A percentile compares a stretch with the other conserved stretches of the same genome.
Evolutionary conservation across 1,140 invertebrate species (phyloP).

Genomic region (Propsilocerus akamusi): DNA sequence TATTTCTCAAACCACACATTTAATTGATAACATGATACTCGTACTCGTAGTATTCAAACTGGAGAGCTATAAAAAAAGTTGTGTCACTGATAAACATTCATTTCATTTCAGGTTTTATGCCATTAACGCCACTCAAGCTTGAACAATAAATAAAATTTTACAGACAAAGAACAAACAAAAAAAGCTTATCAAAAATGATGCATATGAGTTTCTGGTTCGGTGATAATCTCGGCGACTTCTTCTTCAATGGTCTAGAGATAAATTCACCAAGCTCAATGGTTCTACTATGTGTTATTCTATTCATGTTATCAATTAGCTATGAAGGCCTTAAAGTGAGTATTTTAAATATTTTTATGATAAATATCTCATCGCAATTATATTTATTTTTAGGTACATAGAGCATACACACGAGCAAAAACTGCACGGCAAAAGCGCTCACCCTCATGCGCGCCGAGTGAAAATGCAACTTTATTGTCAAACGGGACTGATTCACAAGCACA

Average conservation of each 20-base stretch:
- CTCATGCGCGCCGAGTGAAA: constrained; percentile 6
- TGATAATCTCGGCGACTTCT: constrained; percentile 13
- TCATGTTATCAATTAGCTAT: constrained; percentile 16
- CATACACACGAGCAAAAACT: neutral
- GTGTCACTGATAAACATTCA: too few species aligned
- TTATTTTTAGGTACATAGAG: constrained; percentile 6
- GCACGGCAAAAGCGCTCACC: neutral
- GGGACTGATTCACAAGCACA: neutral
- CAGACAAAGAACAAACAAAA: too few species aligned
- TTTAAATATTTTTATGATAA: constrained; percentile 9
- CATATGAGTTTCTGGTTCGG: constrained; percentile 19
- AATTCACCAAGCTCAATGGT: constrained; percentile 12
- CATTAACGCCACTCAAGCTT: too few species aligned
- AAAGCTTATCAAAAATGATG: too few species aligned
- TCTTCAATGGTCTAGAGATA: constrained; percentile 18
- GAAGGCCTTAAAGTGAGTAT: constrained; percentile 20
- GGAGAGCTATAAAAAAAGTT: too few species aligned
- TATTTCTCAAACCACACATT: too few species aligned
- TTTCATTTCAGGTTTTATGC: too few species aligned
- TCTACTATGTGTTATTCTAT: constrained; percentile 14
- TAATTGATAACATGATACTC: too few species aligned
- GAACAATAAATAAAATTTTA: too few species aligned
- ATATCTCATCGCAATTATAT: neutral
- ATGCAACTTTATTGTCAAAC: neutral
- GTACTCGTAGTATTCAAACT: too few species aligned